phyloP scores from a whole-genome alignment of 30 jellyfish, hydroid and myxozoan genomes.

The Cassiopea xamachana region DNA sequence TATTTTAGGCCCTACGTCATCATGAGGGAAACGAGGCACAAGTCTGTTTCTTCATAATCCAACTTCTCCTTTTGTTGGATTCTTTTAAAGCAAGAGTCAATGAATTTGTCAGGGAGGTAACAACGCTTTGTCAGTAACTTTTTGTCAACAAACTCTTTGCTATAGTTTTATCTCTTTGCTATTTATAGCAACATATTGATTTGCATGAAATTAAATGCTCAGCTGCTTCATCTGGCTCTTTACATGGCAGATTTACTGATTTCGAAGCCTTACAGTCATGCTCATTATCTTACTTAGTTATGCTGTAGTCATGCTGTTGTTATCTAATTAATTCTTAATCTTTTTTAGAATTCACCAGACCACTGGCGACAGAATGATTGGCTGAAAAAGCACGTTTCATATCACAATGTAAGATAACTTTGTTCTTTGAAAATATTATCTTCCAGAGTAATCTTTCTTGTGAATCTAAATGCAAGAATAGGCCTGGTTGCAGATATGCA shows the following conservation, averaged over 20 bases:
- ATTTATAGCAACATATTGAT: too few relatives aligned
- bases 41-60: conserved; percentile 84
- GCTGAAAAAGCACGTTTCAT: conserved; percentile 80
- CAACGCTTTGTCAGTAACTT: neutral
- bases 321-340: neutral
- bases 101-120: conserved; percentile 88
- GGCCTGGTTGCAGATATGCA: too few relatives aligned
- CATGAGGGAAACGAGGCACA: conserved; percentile 93
- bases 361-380: conserved; percentile 91
- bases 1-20: conserved; percentile 89
- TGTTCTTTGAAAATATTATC: neutral
- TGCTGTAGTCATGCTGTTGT: neutral
- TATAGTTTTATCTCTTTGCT: too few relatives aligned
- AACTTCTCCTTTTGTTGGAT: conserved; percentile 76
- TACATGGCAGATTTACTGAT: too few relatives aligned
- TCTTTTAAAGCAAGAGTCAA: conserved; percentile 78
- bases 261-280: too few relatives aligned
- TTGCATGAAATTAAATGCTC: too few relatives aligned
- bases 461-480: too few relatives aligned
- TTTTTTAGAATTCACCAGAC: conserved; percentile 80
- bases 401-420: conserved; percentile 67
- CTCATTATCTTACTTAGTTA: too few relatives aligned
- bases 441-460: neutral
- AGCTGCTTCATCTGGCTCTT: too few relatives aligned
- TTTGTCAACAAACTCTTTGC: too few relatives aligned